Percentiles rank a stretch among this genome's conserved stretches.
Conservation (phyloP, 2,113 vertebrate species). For the Neogobius melanostomus region DNA sequence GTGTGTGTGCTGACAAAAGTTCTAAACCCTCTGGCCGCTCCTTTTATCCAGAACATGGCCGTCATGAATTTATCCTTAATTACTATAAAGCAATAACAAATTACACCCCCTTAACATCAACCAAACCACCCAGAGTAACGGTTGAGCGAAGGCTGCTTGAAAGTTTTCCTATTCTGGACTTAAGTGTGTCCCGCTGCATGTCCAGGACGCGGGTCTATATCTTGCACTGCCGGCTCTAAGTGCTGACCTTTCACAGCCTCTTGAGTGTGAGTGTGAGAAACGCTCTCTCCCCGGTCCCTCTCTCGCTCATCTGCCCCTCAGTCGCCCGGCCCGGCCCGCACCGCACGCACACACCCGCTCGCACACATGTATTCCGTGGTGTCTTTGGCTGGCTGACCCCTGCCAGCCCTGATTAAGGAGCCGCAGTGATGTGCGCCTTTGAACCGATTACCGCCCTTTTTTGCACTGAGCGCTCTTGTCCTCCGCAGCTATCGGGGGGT, state of each 20-base stretch:
- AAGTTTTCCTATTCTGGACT: constrained; percentile 63
- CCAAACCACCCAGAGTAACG: background rate
- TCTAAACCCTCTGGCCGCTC: no score
- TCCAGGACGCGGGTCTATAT: constrained; percentile 48
- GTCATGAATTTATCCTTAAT: no score
- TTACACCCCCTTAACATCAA: background rate
- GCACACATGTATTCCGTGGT: constrained; percentile 46
- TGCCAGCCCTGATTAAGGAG: constrained; percentile 94
- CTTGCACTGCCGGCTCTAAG: constrained; percentile 69
- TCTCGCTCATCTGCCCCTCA: constrained; percentile 77
- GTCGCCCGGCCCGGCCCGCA: constrained; percentile 27
- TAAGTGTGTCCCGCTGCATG: constrained; percentile 46
- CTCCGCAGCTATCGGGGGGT: constrained; percentile 86
- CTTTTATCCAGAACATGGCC: no score
- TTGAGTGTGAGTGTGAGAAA: constrained; percentile 89
- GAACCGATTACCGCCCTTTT: constrained; percentile 83
- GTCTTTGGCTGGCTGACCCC: constrained; percentile 85
- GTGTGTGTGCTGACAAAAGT: no score
- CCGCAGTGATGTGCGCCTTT: constrained; percentile 94
- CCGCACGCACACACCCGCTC: constrained; percentile 11
- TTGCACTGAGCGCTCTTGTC: constrained; percentile 89
- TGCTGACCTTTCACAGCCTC: constrained; percentile 85
- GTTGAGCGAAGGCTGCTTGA: constrained; percentile 33
- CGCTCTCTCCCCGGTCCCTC: constrained; percentile 85
- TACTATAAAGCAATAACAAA: background rate